A percentile compares a stretch with the other conserved stretches of the same genome.
Evolutionary conservation across 2,113 vertebrate genomes (phyloP).

Genomic region (Puntigrus tetrazona): DNA sequence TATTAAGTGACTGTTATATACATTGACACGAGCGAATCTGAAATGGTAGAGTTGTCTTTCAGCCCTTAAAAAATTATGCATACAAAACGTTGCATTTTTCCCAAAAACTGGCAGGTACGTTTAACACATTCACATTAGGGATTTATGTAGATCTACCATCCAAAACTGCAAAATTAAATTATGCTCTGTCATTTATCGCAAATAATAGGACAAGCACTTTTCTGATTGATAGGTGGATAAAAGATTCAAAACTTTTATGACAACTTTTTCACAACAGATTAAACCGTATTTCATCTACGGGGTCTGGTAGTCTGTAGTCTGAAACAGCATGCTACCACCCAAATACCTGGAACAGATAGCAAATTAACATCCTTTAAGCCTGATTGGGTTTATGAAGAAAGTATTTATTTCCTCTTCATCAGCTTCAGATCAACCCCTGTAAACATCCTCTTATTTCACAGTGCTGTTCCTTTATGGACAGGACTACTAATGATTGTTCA

Average conservation of each 20-base stretch:
- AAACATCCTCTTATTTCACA: conserved; percentile 27
- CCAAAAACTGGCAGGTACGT: not conserved
- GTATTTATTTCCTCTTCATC: not conserved
- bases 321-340: conserved; percentile 14
- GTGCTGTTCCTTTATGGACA: conserved; percentile 2
- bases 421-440: conserved; percentile 15
- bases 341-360: not conserved
- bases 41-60: not conserved
- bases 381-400: not conserved
- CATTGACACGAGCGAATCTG: not conserved
- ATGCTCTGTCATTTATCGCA: not conserved
- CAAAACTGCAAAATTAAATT: not conserved
- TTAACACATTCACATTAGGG: not conserved
- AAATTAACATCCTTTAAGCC: conserved; percentile 15
- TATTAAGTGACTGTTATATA: not conserved
- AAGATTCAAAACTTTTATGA: too few species aligned
- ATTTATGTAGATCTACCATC: not conserved
- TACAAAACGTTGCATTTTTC: not conserved
- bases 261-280: not conserved
- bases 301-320: not conserved
- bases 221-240: not conserved
- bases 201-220: not conserved
- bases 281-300: not conserved
- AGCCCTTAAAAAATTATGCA: not conserved
- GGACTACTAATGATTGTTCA: conserved; percentile 22